phyloP scores from a whole-genome alignment of 2,888 invertebrate species.

The Dermolepida albohirtum region DNA sequence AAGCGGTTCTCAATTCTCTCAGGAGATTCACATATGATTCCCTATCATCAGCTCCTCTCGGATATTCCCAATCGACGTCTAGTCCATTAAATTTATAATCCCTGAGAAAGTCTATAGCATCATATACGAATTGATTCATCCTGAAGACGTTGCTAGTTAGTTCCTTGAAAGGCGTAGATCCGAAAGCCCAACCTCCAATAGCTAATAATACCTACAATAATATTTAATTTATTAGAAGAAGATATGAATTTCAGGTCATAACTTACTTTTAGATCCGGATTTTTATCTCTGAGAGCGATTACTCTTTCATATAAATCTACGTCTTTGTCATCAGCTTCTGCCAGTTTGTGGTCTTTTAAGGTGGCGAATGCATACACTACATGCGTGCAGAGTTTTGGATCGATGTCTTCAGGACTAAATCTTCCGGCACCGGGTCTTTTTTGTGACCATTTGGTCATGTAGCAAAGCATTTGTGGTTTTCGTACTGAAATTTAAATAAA shows the following conservation, averaged over 20 bases:
- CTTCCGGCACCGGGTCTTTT: constrained; percentile 90
- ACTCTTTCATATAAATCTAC: constrained; percentile 88
- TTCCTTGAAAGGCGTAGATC: constrained; percentile 94
- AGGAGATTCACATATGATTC: constrained; percentile 86
- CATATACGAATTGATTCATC: constrained; percentile 96
- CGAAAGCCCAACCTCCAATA: constrained; percentile 97
- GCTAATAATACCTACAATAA: constrained; percentile 77
- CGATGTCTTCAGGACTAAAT: constrained; percentile 90
- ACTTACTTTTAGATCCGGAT: constrained; percentile 84
- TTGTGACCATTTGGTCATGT: constrained; percentile 96
- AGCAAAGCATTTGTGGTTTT: constrained; percentile 91
- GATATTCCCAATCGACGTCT: constrained; percentile 96
- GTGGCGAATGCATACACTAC: constrained; percentile 96
- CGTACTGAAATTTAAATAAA: constrained; percentile 71
- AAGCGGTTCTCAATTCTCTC: constrained; percentile 89
- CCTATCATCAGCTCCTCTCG: constrained; percentile 88
- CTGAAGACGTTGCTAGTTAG: constrained; percentile 90
- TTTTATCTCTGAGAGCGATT: constrained; percentile 86
- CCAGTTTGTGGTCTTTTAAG: constrained; percentile 84
- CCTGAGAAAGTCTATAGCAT: constrained; percentile 91
- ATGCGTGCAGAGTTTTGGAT: constrained; percentile 91
- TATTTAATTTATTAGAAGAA: neutral
- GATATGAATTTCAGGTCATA: neutral
- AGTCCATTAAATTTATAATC: constrained; percentile 93
- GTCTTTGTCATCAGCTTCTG: constrained; percentile 85